These are phyloP conservation scores for Mesocentrotus franciscanus DNA, from an alignment of 53 echinoderm and acorn worm species.

Conservation along the genomic window DNA sequence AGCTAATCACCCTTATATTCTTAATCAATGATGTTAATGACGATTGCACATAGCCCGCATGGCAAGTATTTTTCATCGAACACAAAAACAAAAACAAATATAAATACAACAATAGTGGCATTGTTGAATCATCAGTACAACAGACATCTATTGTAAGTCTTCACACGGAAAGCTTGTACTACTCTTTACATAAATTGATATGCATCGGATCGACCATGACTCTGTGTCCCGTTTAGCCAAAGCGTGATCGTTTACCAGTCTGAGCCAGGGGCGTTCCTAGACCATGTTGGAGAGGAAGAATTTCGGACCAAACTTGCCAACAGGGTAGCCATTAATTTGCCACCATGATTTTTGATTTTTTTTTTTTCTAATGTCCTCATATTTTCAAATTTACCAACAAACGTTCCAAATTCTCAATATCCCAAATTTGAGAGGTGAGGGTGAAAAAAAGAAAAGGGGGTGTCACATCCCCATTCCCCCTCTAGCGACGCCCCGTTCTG, in stretches of 20 bases:
- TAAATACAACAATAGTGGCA: neutral
- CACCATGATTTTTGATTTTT: no score
- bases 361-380: no score
- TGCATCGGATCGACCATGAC: neutral
- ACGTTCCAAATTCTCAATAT: no score
- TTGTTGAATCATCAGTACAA: neutral
- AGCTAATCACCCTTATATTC: neutral
- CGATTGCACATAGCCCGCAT: slow-evolving; percentile 66
- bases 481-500: neutral
- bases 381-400: no score
- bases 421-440: no score
- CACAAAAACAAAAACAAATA: neutral
- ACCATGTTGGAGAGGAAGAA: neutral
- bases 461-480: no score
- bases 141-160: neutral
- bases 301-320: no score
- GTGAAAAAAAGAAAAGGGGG: no score
- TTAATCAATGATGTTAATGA: neutral
- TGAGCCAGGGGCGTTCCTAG: neutral
- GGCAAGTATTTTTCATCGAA: slow-evolving; percentile 39
- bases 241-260: neutral
- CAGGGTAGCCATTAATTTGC: no score
- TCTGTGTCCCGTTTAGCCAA: neutral
- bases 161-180: neutral
- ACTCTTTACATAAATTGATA: neutral